Conservation (phyloP, 2,113 vertebrate genomes). For the Haemorhous mexicanus region DNA sequence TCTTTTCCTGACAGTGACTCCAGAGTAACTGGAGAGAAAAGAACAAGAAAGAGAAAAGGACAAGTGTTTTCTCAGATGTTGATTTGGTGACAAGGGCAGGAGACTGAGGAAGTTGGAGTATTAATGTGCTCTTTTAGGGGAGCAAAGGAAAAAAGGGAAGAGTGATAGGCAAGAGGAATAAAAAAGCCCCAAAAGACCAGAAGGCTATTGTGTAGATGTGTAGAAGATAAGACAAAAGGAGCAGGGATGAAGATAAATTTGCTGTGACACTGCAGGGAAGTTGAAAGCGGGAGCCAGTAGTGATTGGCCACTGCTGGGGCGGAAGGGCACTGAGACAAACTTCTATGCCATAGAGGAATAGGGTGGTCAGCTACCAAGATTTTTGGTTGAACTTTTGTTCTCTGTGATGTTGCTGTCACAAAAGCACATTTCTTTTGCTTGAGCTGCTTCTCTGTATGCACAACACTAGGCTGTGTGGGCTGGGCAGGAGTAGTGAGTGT, state of each 20-base stretch:
- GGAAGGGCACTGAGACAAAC: background rate
- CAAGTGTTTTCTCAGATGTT: conserved; percentile 35
- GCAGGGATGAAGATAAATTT: background rate
- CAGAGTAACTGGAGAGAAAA: background rate
- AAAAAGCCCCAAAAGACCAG: background rate
- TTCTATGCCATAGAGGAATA: background rate
- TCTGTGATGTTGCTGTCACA: background rate
- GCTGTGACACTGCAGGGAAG: background rate
- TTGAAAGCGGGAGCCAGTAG: background rate
- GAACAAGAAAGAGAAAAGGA: conserved; percentile 10
- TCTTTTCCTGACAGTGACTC: conserved; percentile 5
- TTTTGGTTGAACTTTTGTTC: background rate
- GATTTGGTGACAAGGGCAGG: conserved; percentile 15
- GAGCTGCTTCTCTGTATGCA: background rate
- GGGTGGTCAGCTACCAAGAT: background rate
- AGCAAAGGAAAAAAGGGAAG: background rate
- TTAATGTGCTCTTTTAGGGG: background rate
- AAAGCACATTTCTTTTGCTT: background rate
- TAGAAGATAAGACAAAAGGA: background rate
- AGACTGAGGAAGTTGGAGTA: background rate
- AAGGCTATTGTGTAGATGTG: background rate
- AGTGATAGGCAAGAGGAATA: background rate
- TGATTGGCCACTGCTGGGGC: background rate
- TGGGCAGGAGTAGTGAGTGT: background rate
- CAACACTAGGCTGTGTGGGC: background rate